phyloP scores from a whole-genome alignment of 1,140 invertebrate species.

The Onthophagus taurus region DNA sequence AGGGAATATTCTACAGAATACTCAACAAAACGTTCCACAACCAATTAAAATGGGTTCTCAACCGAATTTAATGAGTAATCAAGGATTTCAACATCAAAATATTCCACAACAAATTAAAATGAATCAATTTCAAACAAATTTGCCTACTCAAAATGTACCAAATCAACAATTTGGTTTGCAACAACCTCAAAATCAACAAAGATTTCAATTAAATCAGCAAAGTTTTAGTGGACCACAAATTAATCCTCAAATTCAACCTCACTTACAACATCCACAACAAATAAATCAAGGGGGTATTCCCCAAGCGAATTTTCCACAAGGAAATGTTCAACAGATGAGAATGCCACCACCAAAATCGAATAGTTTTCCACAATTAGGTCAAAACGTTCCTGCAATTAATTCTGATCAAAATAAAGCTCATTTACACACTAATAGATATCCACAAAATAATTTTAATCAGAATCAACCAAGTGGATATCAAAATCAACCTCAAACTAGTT shows the following conservation, averaged over 20 bases:
- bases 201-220: background rate
- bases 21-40: background rate
- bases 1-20: conserved; percentile 14
- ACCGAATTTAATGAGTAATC: background rate
- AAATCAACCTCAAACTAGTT: too few relatives aligned
- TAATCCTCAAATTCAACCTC: background rate
- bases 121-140: background rate
- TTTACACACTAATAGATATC: conserved; percentile 20
- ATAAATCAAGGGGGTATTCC: conserved; percentile 9
- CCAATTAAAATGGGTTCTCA: background rate
- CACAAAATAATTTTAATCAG: background rate
- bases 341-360: too few relatives aligned
- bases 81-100: background rate
- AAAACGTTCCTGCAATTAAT: background rate
- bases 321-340: background rate
- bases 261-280: too few relatives aligned
- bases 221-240: conserved; percentile 13
- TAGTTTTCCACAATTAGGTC: too few relatives aligned
- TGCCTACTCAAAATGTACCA: background rate
- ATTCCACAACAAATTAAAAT: background rate
- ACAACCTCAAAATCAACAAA: background rate
- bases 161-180: background rate
- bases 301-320: too few relatives aligned
- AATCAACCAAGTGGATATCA: too few relatives aligned
- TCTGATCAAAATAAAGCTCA: conserved; percentile 11